Conservation (phyloP, 1,140 invertebrate species). For the Plodia interpunctella region DNA sequence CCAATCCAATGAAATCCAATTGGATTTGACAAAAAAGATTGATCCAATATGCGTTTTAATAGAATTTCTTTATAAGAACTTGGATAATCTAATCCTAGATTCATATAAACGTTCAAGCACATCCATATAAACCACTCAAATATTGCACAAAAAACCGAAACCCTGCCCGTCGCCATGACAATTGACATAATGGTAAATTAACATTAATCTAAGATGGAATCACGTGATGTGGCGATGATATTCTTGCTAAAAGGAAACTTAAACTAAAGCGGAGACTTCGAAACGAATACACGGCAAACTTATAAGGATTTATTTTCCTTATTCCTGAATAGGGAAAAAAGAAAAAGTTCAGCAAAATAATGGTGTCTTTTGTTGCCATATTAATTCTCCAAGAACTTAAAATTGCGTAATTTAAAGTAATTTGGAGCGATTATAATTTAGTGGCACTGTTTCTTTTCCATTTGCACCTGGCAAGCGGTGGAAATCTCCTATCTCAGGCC, state of each 20-base stretch:
- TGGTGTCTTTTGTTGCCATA: too few species aligned
- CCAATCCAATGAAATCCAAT: too few species aligned
- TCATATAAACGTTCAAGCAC: neutral
- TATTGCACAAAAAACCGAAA: neutral
- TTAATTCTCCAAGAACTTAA: too few species aligned
- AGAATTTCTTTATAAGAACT: too few species aligned
- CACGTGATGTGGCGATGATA: slow-evolving; percentile 31
- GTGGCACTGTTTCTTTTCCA: neutral
- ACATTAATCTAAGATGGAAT: slow-evolving; percentile 62
- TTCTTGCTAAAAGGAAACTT: slow-evolving; percentile 11
- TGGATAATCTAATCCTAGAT: neutral
- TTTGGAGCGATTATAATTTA: neutral
- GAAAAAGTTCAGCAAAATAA: too few species aligned
- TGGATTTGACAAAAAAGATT: too few species aligned
- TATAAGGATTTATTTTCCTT: too few species aligned
- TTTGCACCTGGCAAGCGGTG: neutral
- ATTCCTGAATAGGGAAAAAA: too few species aligned
- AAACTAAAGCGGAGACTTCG: neutral
- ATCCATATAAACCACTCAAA: neutral
- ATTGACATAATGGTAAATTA: slow-evolving; percentile 64
- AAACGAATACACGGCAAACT: neutral
- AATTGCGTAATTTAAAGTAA: too few species aligned
- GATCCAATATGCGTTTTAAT: too few species aligned
- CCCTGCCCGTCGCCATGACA: slow-evolving; percentile 38
- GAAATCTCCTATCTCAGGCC: neutral